Base-by-base conservation (phyloP, 2,888 invertebrate genomes). In the Nesidiocoris tenuis region DNA sequence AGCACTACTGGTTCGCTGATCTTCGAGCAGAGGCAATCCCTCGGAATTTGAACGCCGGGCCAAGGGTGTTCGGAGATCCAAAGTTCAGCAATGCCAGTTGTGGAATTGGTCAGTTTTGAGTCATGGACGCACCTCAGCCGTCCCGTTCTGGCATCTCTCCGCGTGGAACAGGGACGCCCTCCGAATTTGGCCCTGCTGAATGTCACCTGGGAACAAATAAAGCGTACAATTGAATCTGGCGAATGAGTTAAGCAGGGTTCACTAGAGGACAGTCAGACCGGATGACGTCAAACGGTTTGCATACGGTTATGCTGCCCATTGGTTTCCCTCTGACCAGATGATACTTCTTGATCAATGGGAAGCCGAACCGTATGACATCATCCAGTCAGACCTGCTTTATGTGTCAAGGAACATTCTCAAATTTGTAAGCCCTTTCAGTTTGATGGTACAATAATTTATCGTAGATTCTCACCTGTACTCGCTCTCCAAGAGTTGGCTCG, bases 11-110 rank as follows among this genome's bases (percentile, higher is more conserved):
- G 87, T 76, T 90, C 89, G 67, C 88, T 87, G 79, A 90, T 86
- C 82, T 90, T 90, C 22, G 90, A 88, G 82, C 92, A 92, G 77
- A 92, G 85, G 82, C 92, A 92, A 82, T 91, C 91, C 79, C 91
- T 87, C 79, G 88, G 86, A 80, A 90, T 86, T 74, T 89, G 87
- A 54, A 90, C 87, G 79, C 87, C 89, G 66, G 87, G 86, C 90
- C 90, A 90, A 56, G 90, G 90, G 83, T 88, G 90, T 83, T 91
- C 91, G 57, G 88, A 88, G 79, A 90, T 87, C 81, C 87, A 87
- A 79, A 89, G 85, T 83, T 89, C 88, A 72, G 87, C 87, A 25
- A 88, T 84, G n/a, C 82, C 80, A 22, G 82, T 82, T 0, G 83
- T 82, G 5, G 78, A 78, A 56, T 75, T 75, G 63, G 85, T 85